phyloP scores from a whole-genome alignment of 23 tunicate genomes.

The Diplosoma virens region DNA sequence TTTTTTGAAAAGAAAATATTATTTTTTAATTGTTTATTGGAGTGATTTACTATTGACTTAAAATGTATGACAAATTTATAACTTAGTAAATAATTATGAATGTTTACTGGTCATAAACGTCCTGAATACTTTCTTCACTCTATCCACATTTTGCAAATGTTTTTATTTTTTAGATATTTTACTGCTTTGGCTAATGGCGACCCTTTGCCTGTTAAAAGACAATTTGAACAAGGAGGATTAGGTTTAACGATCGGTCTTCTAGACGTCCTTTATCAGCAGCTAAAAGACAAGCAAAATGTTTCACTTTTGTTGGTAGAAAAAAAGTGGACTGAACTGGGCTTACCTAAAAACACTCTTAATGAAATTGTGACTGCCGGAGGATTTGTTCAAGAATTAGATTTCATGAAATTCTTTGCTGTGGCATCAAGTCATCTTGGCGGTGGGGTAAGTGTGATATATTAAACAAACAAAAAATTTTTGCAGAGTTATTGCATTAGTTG shows the following conservation, averaged over 20 bases:
- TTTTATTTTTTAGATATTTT: constrained; percentile 57
- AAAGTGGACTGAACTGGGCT: constrained; percentile 85
- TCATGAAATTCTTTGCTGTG: constrained; percentile 76
- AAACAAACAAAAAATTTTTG: neutral
- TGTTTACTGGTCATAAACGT: too few species aligned
- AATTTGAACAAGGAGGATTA: constrained; percentile 74
- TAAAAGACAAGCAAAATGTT: constrained; percentile 42
- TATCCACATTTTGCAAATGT: too few species aligned
- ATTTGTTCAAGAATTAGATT: constrained; percentile 80
- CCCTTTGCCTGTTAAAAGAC: constrained; percentile 81
- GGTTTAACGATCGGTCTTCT: constrained; percentile 89
- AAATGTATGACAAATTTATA: too few species aligned
- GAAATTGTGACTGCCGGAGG: constrained; percentile 72
- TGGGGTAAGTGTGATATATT: constrained; percentile 25
- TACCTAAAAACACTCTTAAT: constrained; percentile 60
- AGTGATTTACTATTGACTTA: too few species aligned
- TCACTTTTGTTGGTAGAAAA: constrained; percentile 28
- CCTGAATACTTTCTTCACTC: too few species aligned
- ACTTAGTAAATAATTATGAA: too few species aligned
- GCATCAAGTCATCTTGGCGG: constrained; percentile 94
- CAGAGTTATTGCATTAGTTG: too few species aligned
- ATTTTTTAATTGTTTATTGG: too few species aligned
- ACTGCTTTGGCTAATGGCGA: constrained; percentile 72
- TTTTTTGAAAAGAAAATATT: too few species aligned
- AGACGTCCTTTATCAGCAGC: constrained; percentile 74